phyloP scores from a whole-genome alignment of 2,113 vertebrate species.

The Myiagra hebetior region DNA sequence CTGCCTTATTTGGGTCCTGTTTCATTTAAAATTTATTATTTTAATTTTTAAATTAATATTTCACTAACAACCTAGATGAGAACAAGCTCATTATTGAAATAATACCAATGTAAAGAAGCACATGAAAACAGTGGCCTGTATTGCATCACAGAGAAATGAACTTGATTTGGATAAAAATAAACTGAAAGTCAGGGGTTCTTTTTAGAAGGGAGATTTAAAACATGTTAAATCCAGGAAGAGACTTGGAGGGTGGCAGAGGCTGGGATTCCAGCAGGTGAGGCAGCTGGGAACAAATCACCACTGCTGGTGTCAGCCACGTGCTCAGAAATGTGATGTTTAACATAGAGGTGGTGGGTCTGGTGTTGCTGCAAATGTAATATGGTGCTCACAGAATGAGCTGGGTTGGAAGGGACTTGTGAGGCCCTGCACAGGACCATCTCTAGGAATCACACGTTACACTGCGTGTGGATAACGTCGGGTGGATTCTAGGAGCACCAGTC shows the following conservation, averaged over 20 bases:
- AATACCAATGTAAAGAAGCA: background rate
- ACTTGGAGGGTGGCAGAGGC: background rate
- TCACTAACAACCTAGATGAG: background rate
- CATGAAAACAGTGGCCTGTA: background rate
- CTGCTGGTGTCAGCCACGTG: rapidly evolving
- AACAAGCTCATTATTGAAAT: background rate
- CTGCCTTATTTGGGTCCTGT: background rate
- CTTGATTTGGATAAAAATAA: background rate
- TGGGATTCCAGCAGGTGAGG: background rate
- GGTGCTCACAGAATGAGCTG: background rate
- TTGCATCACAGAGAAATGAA: background rate
- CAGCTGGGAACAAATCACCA: background rate
- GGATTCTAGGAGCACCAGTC: background rate
- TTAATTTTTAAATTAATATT: background rate
- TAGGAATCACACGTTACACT: rapidly evolving
- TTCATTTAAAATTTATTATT: background rate
- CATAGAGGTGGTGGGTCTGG: rapidly evolving
- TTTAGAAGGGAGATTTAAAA: background rate
- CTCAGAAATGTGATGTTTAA: background rate
- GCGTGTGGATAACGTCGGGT: rapidly evolving
- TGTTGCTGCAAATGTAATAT: background rate
- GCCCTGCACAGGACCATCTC: background rate
- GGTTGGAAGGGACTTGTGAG: no score
- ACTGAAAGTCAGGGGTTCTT: background rate
- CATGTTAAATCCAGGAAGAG: background rate